Evolutionary conservation across 1,140 invertebrate genomes (phyloP).

Genomic region (Cherax quadricarinatus): DNA sequence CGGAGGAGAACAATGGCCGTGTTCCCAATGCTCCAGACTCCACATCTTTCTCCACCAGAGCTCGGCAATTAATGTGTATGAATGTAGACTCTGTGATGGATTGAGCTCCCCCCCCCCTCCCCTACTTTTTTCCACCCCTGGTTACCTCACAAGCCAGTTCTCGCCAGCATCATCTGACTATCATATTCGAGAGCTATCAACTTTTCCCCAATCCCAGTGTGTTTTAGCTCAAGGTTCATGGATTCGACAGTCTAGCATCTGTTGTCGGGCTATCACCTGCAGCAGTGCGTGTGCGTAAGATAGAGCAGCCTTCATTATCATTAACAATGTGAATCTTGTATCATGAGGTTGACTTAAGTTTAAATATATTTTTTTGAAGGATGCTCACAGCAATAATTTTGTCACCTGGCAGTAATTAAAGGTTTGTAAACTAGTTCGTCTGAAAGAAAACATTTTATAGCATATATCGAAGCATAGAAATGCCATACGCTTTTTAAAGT

Average conservation of each 20-base stretch:
- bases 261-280: conserved; percentile 12
- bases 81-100: conserved; percentile 45
- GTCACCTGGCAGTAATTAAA: not conserved
- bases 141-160: conserved; percentile 36
- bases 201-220: not conserved
- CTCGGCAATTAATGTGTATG: conserved; percentile 55
- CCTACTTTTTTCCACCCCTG: no score
- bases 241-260: not conserved
- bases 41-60: conserved; percentile 33
- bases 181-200: conserved; percentile 12
- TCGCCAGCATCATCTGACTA: conserved; percentile 25
- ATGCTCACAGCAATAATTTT: conserved; percentile 18
- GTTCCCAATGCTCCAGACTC: conserved; percentile 8
- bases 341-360: not conserved
- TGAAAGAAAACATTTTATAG: not conserved
- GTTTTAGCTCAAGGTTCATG: not conserved
- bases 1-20: conserved; percentile 34
- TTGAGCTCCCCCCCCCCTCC: not conserved
- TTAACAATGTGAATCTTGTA: not conserved
- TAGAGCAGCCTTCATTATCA: conserved; percentile 30
- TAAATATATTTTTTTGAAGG: not conserved
- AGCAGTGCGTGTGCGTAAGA: conserved; percentile 15
- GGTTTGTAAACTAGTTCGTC: not conserved
- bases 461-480: not conserved
- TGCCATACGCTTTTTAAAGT: not conserved